phyloP scores from a whole-genome alignment of 2,888 invertebrate species.

The Lasioglossum marginatum region DNA sequence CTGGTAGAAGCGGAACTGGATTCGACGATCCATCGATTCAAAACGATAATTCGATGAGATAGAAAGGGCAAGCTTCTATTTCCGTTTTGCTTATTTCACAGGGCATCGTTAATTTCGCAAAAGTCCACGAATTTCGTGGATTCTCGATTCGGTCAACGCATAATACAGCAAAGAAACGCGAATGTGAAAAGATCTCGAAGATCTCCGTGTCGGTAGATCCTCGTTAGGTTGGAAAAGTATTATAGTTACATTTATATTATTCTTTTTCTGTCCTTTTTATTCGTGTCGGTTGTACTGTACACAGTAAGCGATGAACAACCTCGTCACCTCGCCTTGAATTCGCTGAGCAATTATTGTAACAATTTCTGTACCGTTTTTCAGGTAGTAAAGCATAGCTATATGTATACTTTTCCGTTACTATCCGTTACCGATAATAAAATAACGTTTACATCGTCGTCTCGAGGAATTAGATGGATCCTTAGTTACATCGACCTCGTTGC shows the following conservation, averaged over 20 bases:
- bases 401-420: slow-evolving; percentile 55
- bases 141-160: neutral
- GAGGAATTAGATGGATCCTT: slow-evolving; percentile 39
- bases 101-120: neutral
- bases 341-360: slow-evolving; percentile 69
- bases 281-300: slow-evolving; percentile 61
- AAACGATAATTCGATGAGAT: neutral
- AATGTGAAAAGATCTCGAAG: neutral
- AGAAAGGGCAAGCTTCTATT: neutral
- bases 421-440: slow-evolving; percentile 60
- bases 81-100: neutral
- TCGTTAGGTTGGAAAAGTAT: slow-evolving; percentile 21
- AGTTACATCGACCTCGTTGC: slow-evolving; percentile 36
- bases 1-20: slow-evolving; percentile 37
- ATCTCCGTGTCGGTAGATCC: neutral
- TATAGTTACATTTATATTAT: slow-evolving; percentile 13
- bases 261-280: slow-evolving; percentile 27
- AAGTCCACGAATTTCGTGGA: neutral
- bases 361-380: slow-evolving; percentile 53
- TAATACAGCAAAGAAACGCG: neutral
- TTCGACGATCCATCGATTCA: slow-evolving; percentile 19
- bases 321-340: slow-evolving; percentile 54
- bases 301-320: slow-evolving; percentile 55
- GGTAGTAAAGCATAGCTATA: slow-evolving; percentile 63
- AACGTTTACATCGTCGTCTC: slow-evolving; percentile 59